Base-by-base conservation (phyloP, 1,140 invertebrate genomes). In the Heliconius eleuchia region DNA sequence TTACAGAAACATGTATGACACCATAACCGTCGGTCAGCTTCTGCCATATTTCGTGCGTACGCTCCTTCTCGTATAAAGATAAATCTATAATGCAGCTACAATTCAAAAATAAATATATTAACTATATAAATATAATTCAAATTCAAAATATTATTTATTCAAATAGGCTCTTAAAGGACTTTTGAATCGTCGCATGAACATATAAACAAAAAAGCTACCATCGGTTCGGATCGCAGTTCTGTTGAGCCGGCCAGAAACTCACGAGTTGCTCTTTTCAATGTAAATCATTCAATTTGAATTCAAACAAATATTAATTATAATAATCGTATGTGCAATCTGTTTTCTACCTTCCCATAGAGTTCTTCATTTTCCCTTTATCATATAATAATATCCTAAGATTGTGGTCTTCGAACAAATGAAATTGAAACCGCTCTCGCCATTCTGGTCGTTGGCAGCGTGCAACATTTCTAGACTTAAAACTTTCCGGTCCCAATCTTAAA, bases 321-420 rank as follows among this genome's bases (percentile, higher is more conserved):
- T 30, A 66, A 30, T 23, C 8, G 55, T 19, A 46, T 55, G 52
- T n/a, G 9, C 9, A 60, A 8, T 60, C 23, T 27, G 2, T 66
- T 76, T 11, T 27, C 55, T 89, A 94, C 92, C 91, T 92, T 73
- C 91, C 92, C 89, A 93, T 91, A 74, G 88, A 89, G 77, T 88
- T 90, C 71, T 91, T 92, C 76, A 89, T 86, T 77, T 87, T 90
- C 71, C 90, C 91, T 86, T 88, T 90, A 57, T 93, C 89, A 85
- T 87, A 88, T 46, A 94, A 70, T 0, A 90, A 89, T 39, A 93
- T 78, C 71, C 83, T 82, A 18, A 94, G 77, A 19, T 86, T 70
- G 46, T 86, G 74, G 52, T 93, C 89, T 27, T 87, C 86, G 30
- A 83, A 76, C 11, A 88, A 73, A 74, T 85, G 87, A 13, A 94